Conservation (phyloP, 2,797 vertebrate species). For the Tiaroga cobitis region DNA sequence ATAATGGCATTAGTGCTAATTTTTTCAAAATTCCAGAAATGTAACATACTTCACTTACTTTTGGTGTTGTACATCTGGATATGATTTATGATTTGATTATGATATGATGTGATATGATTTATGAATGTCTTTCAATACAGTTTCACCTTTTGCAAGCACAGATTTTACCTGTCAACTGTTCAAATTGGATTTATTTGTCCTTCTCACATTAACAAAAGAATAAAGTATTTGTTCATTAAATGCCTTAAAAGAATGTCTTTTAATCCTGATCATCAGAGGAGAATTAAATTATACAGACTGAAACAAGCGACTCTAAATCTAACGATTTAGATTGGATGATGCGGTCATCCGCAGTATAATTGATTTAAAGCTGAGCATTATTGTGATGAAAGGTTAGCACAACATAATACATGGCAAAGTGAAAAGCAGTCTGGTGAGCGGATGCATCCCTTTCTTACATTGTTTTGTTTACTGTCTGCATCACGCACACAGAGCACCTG, state of each 20-base stretch:
- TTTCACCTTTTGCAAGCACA: neutral
- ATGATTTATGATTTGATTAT: no score
- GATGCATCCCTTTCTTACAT: slow-evolving; percentile 29
- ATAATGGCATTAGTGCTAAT: slow-evolving; percentile 20
- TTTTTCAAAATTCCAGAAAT: slow-evolving; percentile 6
- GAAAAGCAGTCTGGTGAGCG: slow-evolving; percentile 38
- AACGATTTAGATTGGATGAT: neutral
- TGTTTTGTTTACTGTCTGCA: slow-evolving; percentile 52
- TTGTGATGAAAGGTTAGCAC: slow-evolving; percentile 16
- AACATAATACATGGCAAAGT: slow-evolving; percentile 18
- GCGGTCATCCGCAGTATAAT: slow-evolving; percentile 29
- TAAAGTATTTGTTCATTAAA: neutral
- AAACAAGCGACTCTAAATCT: neutral
- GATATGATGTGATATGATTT: no score
- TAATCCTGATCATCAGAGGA: neutral
- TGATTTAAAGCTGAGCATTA: slow-evolving; percentile 27
- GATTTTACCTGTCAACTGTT: neutral
- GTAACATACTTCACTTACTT: slow-evolving; percentile 10
- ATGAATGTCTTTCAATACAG: neutral
- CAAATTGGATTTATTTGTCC: neutral
- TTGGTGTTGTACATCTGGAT: neutral
- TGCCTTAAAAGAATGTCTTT: neutral
- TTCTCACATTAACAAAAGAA: slow-evolving; percentile 7
- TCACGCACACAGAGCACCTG: slow-evolving; percentile 47
- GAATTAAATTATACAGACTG: neutral